Percentiles rank a stretch among this genome's conserved stretches.
Evolutionary conservation across 2,113 vertebrate genomes (phyloP).

Genomic region (Brachypteracias leptosomus): DNA sequence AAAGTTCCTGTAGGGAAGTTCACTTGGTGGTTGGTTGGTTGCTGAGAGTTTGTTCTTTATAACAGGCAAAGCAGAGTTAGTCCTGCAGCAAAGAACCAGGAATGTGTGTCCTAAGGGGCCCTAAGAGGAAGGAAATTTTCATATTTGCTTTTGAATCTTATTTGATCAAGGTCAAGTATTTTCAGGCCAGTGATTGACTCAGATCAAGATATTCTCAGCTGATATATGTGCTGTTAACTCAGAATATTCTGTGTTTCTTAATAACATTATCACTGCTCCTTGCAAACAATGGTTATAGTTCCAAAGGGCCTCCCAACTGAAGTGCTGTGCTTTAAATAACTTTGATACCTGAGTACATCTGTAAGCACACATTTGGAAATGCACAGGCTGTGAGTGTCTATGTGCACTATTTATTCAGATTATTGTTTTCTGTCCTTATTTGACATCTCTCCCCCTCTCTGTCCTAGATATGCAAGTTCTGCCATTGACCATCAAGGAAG

Average conservation of each 20-base stretch:
- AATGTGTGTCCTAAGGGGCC: neutral
- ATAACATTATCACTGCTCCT: neutral
- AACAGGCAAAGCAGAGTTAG: neutral
- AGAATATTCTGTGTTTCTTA: neutral
- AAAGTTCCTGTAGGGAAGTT: neutral
- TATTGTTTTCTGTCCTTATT: neutral
- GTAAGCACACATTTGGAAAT: neutral
- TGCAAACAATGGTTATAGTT: neutral
- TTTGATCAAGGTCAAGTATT: neutral
- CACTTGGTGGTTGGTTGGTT: neutral
- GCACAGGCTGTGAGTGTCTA: neutral
- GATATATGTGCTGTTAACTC: neutral
- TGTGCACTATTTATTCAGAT: neutral
- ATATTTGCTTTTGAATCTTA: neutral
- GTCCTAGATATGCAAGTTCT: constrained; percentile 82
- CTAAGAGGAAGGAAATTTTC: neutral
- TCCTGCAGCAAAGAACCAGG: neutral
- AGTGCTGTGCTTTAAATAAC: neutral
- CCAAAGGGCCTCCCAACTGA: neutral
- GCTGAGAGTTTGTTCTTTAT: neutral
- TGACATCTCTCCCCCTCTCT: constrained; percentile 23
- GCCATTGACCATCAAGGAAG: constrained; percentile 81
- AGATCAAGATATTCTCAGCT: neutral
- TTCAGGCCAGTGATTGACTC: neutral
- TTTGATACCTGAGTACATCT: neutral